These are phyloP conservation scores for Onthophagus taurus DNA, from an alignment of 1,140 invertebrate genomes.

Conservation along the genomic window DNA sequence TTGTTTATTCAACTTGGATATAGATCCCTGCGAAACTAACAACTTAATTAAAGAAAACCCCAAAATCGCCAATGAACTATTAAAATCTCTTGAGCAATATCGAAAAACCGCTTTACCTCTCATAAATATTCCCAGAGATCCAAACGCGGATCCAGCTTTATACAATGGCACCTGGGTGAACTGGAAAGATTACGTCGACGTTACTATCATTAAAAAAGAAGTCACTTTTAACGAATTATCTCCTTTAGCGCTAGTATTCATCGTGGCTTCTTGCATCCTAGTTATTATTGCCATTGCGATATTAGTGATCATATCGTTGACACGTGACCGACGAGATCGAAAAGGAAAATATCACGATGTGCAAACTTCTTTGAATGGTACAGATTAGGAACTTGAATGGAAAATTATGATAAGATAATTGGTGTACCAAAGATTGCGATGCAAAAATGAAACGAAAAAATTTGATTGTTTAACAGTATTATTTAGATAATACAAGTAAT, in stretches of 20 bases:
- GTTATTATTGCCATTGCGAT: conserved; percentile 20
- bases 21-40: conserved; percentile 67
- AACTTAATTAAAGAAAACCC: conserved; percentile 51
- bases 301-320: conserved; percentile 2
- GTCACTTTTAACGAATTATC: conserved; percentile 18
- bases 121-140: conserved; percentile 45
- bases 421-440: no score
- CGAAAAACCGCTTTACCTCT: conserved; percentile 41
- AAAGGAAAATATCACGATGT: no score
- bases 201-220: conserved; percentile 18
- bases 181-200: conserved; percentile 41
- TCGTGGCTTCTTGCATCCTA: conserved; percentile 23
- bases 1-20: conserved; percentile 63
- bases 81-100: conserved; percentile 40
- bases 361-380: no score
- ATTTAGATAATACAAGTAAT: no score
- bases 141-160: conserved; percentile 43
- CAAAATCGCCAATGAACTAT: conserved; percentile 38
- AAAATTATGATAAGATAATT: no score
- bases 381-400: no score
- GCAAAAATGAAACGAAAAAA: no score
- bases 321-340: no score
- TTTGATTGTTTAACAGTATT: no score
- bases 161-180: conserved; percentile 47
- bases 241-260: conserved; percentile 23